phyloP scores from a whole-genome alignment of 92 coral and sea anemone genomes.

The Anthopleura xanthogrammica region DNA sequence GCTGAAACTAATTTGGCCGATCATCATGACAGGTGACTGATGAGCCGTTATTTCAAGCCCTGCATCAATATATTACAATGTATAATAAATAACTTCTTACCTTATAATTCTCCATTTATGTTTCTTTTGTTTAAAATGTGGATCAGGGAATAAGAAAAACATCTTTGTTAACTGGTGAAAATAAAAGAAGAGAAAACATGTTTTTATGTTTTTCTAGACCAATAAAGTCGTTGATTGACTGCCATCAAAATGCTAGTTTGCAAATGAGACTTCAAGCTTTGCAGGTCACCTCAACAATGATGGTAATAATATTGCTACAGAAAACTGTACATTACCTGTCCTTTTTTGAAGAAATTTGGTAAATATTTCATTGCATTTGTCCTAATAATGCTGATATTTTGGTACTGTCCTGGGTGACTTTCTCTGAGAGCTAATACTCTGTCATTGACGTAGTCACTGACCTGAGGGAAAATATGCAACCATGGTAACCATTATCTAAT shows the following conservation, averaged over 20 bases:
- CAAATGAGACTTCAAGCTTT: no score
- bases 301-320: no score
- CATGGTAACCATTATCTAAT: neutral
- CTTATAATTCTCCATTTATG: slow-evolving; percentile 99
- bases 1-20: no score
- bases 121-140: slow-evolving; percentile 97
- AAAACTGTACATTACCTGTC: slow-evolving; percentile 52
- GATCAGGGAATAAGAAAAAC: slow-evolving; percentile 98
- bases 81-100: slow-evolving; percentile 20
- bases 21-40: no score
- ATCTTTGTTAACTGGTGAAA: slow-evolving; percentile 78
- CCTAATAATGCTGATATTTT: slow-evolving; percentile 81
- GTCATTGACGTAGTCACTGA: slow-evolving; percentile 98
- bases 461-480: slow-evolving; percentile 35
- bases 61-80: no score
- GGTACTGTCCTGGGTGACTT: slow-evolving; percentile 88
- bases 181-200: neutral
- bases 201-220: no score
- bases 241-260: no score
- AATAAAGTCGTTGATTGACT: no score
- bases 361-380: slow-evolving; percentile 98
- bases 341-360: slow-evolving; percentile 90
- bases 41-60: no score
- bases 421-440: slow-evolving; percentile 83
- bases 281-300: no score